Conservation (phyloP, 2,797 vertebrate genomes). For the Oreochromis grahami region DNA sequence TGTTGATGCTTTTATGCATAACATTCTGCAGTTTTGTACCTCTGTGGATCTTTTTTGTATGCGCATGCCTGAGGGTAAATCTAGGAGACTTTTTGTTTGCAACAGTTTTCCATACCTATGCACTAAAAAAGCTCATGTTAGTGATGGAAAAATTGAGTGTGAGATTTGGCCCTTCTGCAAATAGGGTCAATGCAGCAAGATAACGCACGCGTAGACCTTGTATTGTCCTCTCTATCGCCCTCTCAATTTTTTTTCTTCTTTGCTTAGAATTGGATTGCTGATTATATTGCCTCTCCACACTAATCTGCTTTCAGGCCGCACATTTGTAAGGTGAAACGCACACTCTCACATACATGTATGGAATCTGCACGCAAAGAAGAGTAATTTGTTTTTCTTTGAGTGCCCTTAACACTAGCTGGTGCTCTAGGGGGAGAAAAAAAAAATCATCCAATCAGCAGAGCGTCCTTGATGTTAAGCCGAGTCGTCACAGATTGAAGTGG, state of each 20-base stretch:
- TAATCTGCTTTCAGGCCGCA: constrained; percentile 47
- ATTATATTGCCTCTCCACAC: constrained; percentile 16
- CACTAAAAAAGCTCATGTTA: neutral
- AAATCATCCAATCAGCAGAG: constrained; percentile 18
- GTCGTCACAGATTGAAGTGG: constrained; percentile 9
- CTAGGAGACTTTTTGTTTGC: constrained; percentile 6
- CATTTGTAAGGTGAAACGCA: constrained; percentile 3
- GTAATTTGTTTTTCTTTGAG: constrained; percentile 38
- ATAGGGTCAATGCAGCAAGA: neutral
- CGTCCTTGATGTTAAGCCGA: neutral
- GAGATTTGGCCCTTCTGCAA: neutral
- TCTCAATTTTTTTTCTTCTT: neutral
- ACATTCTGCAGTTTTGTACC: neutral
- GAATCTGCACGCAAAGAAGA: neutral
- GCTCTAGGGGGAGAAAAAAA: neutral
- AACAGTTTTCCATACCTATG: neutral
- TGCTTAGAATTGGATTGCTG: neutral
- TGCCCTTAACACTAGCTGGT: neutral
- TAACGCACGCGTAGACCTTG: neutral
- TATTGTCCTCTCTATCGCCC: neutral
- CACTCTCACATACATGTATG: neutral
- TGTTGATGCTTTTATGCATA: neutral
- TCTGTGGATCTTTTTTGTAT: neutral
- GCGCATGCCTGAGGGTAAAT: neutral
- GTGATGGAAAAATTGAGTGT: constrained; percentile 17